phyloP scores from a whole-genome alignment of 2,113 vertebrate species.

The Eupsittula cactorum region DNA sequence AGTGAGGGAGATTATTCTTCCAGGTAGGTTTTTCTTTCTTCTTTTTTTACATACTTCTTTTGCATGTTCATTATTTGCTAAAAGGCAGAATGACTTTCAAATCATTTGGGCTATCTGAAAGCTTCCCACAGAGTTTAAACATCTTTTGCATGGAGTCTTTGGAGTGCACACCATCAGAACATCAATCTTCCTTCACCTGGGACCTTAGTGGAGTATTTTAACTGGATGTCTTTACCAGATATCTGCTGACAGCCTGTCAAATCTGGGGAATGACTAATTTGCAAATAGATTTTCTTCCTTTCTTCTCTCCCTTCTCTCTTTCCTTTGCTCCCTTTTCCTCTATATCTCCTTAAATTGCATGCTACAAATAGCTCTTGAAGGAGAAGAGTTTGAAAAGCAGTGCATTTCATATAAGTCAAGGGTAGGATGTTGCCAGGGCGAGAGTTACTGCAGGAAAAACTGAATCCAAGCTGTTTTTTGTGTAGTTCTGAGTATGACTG shows the following conservation, averaged over 20 bases:
- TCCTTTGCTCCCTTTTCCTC: not conserved
- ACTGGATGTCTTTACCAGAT: slow-evolving; percentile 27
- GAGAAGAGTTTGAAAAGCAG: not conserved
- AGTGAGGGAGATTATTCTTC: not conserved
- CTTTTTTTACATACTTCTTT: not conserved
- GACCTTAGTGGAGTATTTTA: not conserved
- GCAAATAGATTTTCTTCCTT: slow-evolving; percentile 18
- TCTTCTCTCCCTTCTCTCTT: not conserved
- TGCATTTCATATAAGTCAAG: not conserved
- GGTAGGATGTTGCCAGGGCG: not conserved
- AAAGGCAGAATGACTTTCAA: not conserved
- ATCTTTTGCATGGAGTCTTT: not conserved
- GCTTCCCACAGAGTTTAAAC: slow-evolving; percentile 25
- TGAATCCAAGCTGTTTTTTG: not conserved
- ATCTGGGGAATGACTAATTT: slow-evolving; percentile 14
- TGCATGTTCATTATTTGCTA: slow-evolving; percentile 10
- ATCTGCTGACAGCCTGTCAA: slow-evolving; percentile 55
- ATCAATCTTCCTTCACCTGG: slow-evolving; percentile 15
- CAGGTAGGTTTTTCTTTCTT: not conserved
- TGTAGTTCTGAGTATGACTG: not conserved
- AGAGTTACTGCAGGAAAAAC: not conserved
- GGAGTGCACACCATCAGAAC: not conserved
- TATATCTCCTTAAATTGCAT: not conserved
- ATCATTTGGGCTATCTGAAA: not conserved
- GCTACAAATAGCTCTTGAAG: slow-evolving; percentile 10